phyloP scores from a whole-genome alignment of 2,113 vertebrate genomes.

The Alligator mississippiensis region DNA sequence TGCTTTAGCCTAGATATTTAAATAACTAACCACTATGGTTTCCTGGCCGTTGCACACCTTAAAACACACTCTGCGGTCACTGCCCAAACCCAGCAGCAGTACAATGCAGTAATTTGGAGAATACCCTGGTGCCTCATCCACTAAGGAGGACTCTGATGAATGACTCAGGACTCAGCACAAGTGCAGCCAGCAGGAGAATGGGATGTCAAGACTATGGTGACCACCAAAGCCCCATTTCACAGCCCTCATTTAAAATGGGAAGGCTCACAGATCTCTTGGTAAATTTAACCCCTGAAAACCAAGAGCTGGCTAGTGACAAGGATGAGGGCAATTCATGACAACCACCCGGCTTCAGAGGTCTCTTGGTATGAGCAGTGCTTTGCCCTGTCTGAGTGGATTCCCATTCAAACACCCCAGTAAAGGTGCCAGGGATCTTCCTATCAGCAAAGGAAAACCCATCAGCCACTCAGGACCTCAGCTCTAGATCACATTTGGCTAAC shows the following conservation, averaged over 20 bases:
- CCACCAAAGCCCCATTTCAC: background rate
- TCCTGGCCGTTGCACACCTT: background rate
- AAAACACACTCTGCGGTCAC: background rate
- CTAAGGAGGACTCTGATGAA: background rate
- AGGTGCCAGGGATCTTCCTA: background rate
- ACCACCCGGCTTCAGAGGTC: background rate
- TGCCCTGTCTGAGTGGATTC: background rate
- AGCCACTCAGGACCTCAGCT: background rate
- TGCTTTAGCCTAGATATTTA: background rate
- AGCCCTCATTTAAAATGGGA: background rate
- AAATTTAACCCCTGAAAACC: background rate
- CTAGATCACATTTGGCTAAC: rapidly evolving
- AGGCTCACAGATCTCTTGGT: rapidly evolving
- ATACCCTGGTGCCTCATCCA: background rate
- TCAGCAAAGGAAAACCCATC: background rate
- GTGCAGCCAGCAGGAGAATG: background rate
- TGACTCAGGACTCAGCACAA: background rate
- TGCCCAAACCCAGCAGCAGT: background rate
- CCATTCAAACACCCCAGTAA: background rate
- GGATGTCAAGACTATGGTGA: background rate
- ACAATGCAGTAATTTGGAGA: background rate
- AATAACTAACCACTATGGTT: background rate
- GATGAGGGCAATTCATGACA: background rate
- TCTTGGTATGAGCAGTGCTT: background rate
- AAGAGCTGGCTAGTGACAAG: background rate